Base-by-base conservation (phyloP, 2,888 invertebrate genomes). In the Polyommatus icarus region DNA sequence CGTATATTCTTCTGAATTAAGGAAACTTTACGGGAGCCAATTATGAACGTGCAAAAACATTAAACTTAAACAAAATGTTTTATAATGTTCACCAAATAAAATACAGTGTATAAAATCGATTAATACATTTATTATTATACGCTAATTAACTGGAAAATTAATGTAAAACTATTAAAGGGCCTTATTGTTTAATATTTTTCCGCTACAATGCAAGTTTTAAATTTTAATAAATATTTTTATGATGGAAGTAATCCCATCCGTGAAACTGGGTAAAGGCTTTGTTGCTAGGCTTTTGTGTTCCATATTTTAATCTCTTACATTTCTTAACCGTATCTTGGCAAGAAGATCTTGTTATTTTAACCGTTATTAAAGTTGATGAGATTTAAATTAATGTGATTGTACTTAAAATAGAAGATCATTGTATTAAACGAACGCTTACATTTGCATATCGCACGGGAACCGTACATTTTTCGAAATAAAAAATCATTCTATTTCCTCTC, bases 111-210 rank as follows among this genome's bases (percentile, higher is more conserved):
- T 12, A 6, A 29, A 29, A 67, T 67, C 67, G 67, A 67, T 29
- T 67, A 10, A 4, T 15, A 67, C 67, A 15, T 67, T 67, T 29
- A 67, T 67, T 67, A 15, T 67, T 29, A 29, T 15, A 29, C 67
- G 15, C 1, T 32, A 32, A 29, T 29, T 67, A 67, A 4, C 29
- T 12, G 15, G 15, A 67, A 67, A 29, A 67, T 67, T 1, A 29
- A 15, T 67, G 67, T 67, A 67, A 29, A 67, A 67, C 67, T 67
- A 24, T 67, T 67, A 15, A 67, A 20, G 20, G n/a, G 20, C 61
- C 20, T n/a, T 24, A 61, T 10, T 6, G 3, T 67, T 67, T 29
- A 67, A 12, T 67, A 67, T 67, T 67, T 20, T 67, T 15, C 4
- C 12, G 15, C 3, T 24, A 12, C 4, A 3, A 61, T 67, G 24